Evolutionary conservation across 2,888 invertebrate genomes (phyloP), one percentile per base, ranked within the genome.

Genomic region (Pollenia angustigena): DNA sequence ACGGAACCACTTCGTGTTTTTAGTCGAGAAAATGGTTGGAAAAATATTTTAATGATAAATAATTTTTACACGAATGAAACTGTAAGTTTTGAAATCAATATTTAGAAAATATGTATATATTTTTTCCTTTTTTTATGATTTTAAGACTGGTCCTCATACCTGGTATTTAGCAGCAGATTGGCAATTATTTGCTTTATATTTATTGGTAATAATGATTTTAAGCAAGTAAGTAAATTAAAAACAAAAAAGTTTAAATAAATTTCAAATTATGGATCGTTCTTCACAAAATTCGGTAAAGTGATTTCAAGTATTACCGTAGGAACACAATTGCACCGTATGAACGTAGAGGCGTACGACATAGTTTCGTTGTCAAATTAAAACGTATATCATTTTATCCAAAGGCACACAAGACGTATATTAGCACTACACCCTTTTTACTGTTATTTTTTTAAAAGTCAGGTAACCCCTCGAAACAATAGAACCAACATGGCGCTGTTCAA

Each of bases 21-120:
- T 81, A 94, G 94, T 79, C 90, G 92, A 0, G 89, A 88, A 44
- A 90, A 90, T 84, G 93, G 93, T 93, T 94, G 94, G 94, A 89
- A 89, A 40, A 93, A 93, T 88, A 81, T 93, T 2, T 88, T 94
- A 14, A 93, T 92, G 81, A 85, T 93, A 23, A 93, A 93, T 79
- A 94, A 94, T 84, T 91, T 91, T 81, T 89, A 91, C 23, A 62
- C 91, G 56, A 88, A 89, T 56, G 90, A 91, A 56, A 93, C 90
- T 85, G 91, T 89, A 89, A 85, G 89, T 85, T 16, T 48, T 14
- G 12, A 54, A 40, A 32, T 54, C 9, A 42, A 40, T 18, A 18
- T 23, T 11, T 14, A 4, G 9, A n/a, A 12, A 32, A 32, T 50
- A 46, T 60, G 16, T 11, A 40, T 4, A n/a, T 23, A 16, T 48